Conservation (phyloP, 2,797 vertebrate species). For the Zenarchopterus dispar region DNA sequence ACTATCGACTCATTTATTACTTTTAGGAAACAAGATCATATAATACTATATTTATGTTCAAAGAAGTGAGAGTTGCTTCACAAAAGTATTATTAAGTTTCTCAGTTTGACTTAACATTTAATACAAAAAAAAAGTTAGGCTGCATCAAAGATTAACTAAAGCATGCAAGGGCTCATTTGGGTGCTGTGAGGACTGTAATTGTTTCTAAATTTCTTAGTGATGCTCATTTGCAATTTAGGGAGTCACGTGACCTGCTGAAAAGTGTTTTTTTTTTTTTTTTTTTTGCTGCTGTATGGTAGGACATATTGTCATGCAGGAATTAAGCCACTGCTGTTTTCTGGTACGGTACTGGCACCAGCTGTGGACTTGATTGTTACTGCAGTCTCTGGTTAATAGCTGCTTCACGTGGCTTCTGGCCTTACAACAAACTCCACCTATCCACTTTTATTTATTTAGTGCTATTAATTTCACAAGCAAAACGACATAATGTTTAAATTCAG, state of each 20-base stretch:
- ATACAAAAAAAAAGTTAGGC: background rate
- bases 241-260: background rate
- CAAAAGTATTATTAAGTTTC: background rate
- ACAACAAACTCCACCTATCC: too few species aligned
- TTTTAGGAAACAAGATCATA: slow-evolving; percentile 39
- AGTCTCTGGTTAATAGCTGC: too few species aligned
- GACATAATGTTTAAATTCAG: too few species aligned
- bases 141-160: too few species aligned
- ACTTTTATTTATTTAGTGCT: too few species aligned
- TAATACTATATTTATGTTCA: slow-evolving; percentile 17
- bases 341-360: too few species aligned
- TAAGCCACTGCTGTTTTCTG: background rate
- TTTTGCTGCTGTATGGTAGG: background rate
- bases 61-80: slow-evolving; percentile 29
- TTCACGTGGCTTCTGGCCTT: too few species aligned
- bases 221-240: background rate
- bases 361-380: too few species aligned
- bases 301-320: slow-evolving; percentile 1
- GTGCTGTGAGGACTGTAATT: too few species aligned
- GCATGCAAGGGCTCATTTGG: too few species aligned
- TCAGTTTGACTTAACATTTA: slow-evolving; percentile 1
- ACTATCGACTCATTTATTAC: slow-evolving; percentile 43
- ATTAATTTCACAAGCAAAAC: too few species aligned
- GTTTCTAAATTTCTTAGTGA: too few species aligned
- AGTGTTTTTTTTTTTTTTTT: background rate